A percentile compares a stretch with the other conserved stretches of the same genome.
Evolutionary conservation across 2,113 vertebrate genomes (phyloP).

Genomic region (Thymallus thymallus): DNA sequence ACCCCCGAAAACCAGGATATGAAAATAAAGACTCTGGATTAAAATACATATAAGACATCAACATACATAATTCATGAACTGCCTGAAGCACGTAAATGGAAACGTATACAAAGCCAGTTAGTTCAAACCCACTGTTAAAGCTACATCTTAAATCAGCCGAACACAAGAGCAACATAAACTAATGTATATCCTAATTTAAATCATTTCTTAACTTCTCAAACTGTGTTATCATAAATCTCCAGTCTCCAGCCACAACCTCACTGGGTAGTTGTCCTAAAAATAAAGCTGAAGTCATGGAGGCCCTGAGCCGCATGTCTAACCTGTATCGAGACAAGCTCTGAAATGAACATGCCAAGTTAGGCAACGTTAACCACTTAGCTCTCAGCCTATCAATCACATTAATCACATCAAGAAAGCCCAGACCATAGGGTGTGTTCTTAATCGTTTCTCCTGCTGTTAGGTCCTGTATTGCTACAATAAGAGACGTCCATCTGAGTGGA

Average conservation of each 20-base stretch:
- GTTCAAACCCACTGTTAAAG: background rate
- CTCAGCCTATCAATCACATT: constrained; percentile 33
- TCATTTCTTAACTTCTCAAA: too few relatives aligned
- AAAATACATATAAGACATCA: background rate
- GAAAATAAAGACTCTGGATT: background rate
- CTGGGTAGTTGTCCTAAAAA: background rate
- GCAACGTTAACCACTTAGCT: constrained; percentile 39
- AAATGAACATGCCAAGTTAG: constrained; percentile 16
- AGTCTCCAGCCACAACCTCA: background rate
- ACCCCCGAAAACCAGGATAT: background rate
- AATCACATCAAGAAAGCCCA: constrained; percentile 20
- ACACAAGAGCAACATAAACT: background rate
- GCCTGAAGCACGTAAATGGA: background rate
- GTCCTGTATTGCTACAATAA: too few relatives aligned
- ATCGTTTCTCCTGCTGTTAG: background rate
- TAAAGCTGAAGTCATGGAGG: constrained; percentile 15
- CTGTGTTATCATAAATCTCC: too few relatives aligned
- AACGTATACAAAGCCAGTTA: background rate
- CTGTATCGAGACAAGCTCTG: constrained; percentile 21
- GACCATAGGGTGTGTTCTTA: background rate
- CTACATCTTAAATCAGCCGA: background rate
- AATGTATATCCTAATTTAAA: background rate
- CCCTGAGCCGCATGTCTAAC: constrained; percentile 23
- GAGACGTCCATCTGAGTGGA: too few relatives aligned
- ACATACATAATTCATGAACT: background rate